Conservation (phyloP, 2,113 vertebrate genomes). For the Ursus arctos region DNA sequence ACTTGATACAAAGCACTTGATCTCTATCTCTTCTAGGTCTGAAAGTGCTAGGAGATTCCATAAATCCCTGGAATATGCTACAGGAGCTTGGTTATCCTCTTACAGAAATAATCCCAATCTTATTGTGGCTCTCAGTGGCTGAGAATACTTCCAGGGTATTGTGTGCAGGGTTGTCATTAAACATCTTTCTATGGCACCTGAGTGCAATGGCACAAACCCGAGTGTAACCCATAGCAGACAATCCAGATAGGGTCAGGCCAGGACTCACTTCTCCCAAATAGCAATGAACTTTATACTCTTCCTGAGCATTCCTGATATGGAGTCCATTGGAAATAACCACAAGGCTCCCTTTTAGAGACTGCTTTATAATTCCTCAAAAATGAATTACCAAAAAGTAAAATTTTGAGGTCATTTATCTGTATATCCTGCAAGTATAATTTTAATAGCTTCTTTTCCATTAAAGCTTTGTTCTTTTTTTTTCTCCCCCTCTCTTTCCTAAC, state of each 20-base stretch:
- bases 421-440: constrained; percentile 34
- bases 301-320: not conserved
- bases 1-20: not conserved
- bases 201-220: not conserved
- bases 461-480: not conserved
- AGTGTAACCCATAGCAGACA: not conserved
- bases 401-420: not conserved
- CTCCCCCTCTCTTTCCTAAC: not conserved
- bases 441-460: constrained; percentile 12
- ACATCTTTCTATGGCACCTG: not conserved
- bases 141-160: not conserved
- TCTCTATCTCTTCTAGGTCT: not conserved
- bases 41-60: not conserved
- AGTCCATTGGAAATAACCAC: not conserved
- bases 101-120: not conserved
- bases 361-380: constrained; percentile 25
- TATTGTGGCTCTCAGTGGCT: not conserved
- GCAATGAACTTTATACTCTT: constrained; percentile 18
- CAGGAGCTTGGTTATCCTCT: not conserved
- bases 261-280: not conserved
- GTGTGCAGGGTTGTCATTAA: not conserved
- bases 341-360: not conserved
- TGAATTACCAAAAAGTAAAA: not conserved
- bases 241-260: not conserved
- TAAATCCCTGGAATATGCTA: not conserved